Evolutionary conservation across 2,888 invertebrate species (phyloP), one percentile per base, ranked within the genome.

Genomic region (Patella caerulea): DNA sequence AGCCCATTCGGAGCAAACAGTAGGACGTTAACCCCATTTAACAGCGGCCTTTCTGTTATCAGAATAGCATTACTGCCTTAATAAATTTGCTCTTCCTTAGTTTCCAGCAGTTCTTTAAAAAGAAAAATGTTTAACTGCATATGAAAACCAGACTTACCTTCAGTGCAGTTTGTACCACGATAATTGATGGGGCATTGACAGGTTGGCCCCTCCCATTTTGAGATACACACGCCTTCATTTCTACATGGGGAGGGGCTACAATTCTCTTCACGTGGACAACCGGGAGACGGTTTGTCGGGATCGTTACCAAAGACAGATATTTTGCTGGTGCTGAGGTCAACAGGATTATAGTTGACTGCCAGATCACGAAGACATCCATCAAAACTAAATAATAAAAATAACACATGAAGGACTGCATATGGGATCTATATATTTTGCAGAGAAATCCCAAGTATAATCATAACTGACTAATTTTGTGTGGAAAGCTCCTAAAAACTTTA

Each of bases 281-380:
- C 88, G 7, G 87, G 81, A 3, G 74, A 65, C 0, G 90, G 84
- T 7, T 77, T 73, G 4, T 83, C 82, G 34, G 89, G 90, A 79
- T 90, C 89, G 78, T 87, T 87, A 15, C 88, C 87, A 74, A 89
- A 84, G 17, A 84, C 79, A 29, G 88, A 87, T 3, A 80, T 77
- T 9, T 80, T 72, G 19, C 78, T 75, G 17, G 79, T 80, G 76
- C 83, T 80, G 34, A 89, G 83, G 77, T 85, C 83, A n/a, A 88
- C 72, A 0, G 75, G 74, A 11, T 72, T 59, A 11, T 79, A 70
- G 82, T 89, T 90, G 75, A 90, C 82, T 29, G 78, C 83, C 54
- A 90, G 79, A 72, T 88, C 84, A 65, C 85, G 80, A 2, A 90
- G 75, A 81, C 90, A 90, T 12, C 90, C 90, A n/a, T 81, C 74